Evolutionary conservation across 2,113 vertebrate species (phyloP), one percentile per base, ranked within the genome.

Genomic region (Peromyscus leucopus): DNA sequence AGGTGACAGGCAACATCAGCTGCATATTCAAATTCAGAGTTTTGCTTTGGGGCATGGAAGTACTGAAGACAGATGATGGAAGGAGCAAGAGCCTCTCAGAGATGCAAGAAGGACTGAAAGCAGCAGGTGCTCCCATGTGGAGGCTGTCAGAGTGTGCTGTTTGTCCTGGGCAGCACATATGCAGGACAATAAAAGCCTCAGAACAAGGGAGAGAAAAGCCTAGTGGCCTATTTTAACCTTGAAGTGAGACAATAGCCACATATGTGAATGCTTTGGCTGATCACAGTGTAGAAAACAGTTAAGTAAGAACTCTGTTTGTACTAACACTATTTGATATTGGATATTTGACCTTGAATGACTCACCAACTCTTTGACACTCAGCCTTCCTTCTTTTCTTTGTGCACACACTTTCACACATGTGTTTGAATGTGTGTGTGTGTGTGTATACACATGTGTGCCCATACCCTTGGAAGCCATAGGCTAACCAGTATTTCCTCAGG

Each of bases 1-100:
- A 94, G 91, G 91, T 95, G 97, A 95, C 84, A 95, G 87, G 69
- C 79, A 87, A 42, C 69, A 78, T 90, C 92, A 74, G 80, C 94
- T 94, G 61, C 92, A 96, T 97, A 90, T 92, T 94, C 93, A 94
- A 76, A 82, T 59, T 57, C 55, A n/a, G 79, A 16, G 24, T 71
- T 96, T 88, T 63, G 74, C 90, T 92, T 16, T 69, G 67, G 87
- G 95, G 95, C 87, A n/a, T 55, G 80, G 59, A 74, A 17, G 13
- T 90, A 48, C 61, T 78, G 31, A 84, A 57, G 90, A 61, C 22
- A 93, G 82, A 61, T 39, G 82, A 94, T 75, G 67, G 86, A 90
- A 89, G 28, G 46, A n/a, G 26, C n/a, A 22, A 22, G 90, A 61
- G 63, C 55, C 0, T 75, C 72, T 51, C 22, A 11, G 59, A 6